phyloP scores from a whole-genome alignment of 2,113 vertebrate genomes.

The Phrynocephalus versicolor region DNA sequence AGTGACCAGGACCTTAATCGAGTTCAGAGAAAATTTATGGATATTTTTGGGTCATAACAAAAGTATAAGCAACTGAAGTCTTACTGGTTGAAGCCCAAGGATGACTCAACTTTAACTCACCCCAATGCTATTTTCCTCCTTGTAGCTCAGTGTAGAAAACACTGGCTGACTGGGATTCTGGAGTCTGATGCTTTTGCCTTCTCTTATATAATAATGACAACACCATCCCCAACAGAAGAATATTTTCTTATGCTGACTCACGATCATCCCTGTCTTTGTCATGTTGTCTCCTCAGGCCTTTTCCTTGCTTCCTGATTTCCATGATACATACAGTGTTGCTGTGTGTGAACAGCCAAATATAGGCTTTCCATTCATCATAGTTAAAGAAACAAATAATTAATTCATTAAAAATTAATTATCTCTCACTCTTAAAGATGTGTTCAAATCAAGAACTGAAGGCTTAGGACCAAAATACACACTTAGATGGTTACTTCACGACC shows the following conservation, averaged over 20 bases:
- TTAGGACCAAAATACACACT: slow-evolving; percentile 6
- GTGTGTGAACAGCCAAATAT: fast-evolving
- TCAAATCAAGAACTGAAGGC: slow-evolving; percentile 9
- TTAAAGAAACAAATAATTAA: slow-evolving; percentile 29
- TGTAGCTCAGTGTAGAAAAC: background rate
- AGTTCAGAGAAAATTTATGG: background rate
- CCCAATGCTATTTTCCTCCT: background rate
- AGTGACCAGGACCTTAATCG: no score
- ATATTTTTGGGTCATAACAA: background rate
- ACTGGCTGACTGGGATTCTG: background rate
- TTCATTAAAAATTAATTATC: background rate
- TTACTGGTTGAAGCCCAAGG: background rate
- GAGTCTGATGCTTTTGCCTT: background rate
- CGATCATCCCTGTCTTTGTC: background rate
- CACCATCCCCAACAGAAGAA: background rate
- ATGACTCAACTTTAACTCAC: background rate
- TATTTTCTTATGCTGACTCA: background rate
- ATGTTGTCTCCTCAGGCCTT: background rate
- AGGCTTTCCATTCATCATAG: slow-evolving; percentile 2
- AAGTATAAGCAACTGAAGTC: background rate
- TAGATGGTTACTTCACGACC: no score
- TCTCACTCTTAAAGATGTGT: background rate
- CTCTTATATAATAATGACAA: background rate
- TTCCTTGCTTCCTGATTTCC: background rate
- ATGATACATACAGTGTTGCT: background rate